A percentile compares a stretch with the other conserved stretches of the same genome.
phyloP scores from a whole-genome alignment of 1,140 invertebrate species.

The Vanessa tameamea region DNA sequence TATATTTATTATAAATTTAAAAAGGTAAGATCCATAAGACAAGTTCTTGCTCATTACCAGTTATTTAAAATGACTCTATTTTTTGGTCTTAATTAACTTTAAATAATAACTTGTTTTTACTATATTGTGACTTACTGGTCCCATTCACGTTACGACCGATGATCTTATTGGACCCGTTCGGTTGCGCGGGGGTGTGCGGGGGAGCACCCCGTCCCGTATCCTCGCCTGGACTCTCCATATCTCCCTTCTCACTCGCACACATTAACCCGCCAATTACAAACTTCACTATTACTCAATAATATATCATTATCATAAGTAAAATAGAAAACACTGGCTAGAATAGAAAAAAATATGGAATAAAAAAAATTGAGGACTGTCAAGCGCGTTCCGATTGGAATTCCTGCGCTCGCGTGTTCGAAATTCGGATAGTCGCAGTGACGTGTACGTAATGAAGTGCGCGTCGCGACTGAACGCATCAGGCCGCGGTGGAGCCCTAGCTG shows the following conservation, averaged over 20 bases:
- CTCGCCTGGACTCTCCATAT: slow-evolving; percentile 76
- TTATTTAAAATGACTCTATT: slow-evolving; percentile 19
- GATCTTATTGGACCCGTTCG: slow-evolving; percentile 77
- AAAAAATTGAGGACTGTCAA: slow-evolving; percentile 22
- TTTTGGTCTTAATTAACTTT: slow-evolving; percentile 32
- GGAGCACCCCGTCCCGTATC: slow-evolving; percentile 70
- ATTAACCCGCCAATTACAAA: slow-evolving; percentile 74
- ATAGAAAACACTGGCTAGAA: slow-evolving; percentile 28
- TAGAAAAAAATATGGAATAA: slow-evolving; percentile 35
- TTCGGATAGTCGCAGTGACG: slow-evolving; percentile 54
- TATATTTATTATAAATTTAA: slow-evolving; percentile 8
- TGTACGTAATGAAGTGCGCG: slow-evolving; percentile 54
- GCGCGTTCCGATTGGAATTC: slow-evolving; percentile 19
- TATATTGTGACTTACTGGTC: slow-evolving; percentile 72
- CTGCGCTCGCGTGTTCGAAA: slow-evolving; percentile 25
- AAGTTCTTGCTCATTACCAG: slow-evolving; percentile 23
- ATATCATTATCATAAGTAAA: slow-evolving; percentile 7
- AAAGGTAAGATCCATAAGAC: slow-evolving; percentile 14
- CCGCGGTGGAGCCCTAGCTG: slow-evolving; percentile 52
- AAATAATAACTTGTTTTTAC: slow-evolving; percentile 41
- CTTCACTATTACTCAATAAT: slow-evolving; percentile 45
- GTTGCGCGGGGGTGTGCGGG: slow-evolving; percentile 47
- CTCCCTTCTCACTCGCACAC: slow-evolving; percentile 74
- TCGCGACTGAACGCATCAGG: slow-evolving; percentile 62
- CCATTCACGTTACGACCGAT: slow-evolving; percentile 78